Evolutionary conservation across 2,888 invertebrate genomes (phyloP), one percentile per base, ranked within the genome.

Genomic region (Ptilodon capucinus): DNA sequence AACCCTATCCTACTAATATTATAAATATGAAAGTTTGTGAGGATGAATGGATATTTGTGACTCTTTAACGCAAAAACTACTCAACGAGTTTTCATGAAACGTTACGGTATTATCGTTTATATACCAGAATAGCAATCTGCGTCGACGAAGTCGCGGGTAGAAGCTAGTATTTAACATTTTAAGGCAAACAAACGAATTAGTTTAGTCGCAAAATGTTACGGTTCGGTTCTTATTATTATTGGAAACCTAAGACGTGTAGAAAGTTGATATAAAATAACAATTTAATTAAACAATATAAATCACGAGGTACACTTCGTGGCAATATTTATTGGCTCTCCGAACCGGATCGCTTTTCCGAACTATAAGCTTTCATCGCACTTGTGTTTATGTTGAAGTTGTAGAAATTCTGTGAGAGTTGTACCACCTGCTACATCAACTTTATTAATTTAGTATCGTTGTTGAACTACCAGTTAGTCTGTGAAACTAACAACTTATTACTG

Each of bases 361-460:
- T 53, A 45, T 43, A 55, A 39, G 39, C 5, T 62, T 51, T 17
- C 41, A 48, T 57, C 51, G 25, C 38, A 49, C 48, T 48, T 48
- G 34, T 60, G 56, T 60, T 65, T 66, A 60, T 57, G 48, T 63
- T 54, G 46, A 62, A 54, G 56, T 54, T 57, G 19, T 48, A 19
- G 17, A 19, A 55, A 52, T 54, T 54, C 51, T 23, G 44, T 51
- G 60, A 53, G 59, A 56, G 55, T 50, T 51, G 42, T 28, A 49
- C 48, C 68, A 67, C 67, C 67, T 67, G 67, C 40, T 62, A 53
- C 62, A 57, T 44, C 51, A 67, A 67, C 57, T 67, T 67, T 68
- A 60, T 58, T 68, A 62, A 68, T 67, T 64, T 64, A 56, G 52
- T 50, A 50, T 43, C 47, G 14, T 28, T 28, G 11, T 44, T 32